phyloP scores from a whole-genome alignment of 1,140 invertebrate species.

The Euura lappo region DNA sequence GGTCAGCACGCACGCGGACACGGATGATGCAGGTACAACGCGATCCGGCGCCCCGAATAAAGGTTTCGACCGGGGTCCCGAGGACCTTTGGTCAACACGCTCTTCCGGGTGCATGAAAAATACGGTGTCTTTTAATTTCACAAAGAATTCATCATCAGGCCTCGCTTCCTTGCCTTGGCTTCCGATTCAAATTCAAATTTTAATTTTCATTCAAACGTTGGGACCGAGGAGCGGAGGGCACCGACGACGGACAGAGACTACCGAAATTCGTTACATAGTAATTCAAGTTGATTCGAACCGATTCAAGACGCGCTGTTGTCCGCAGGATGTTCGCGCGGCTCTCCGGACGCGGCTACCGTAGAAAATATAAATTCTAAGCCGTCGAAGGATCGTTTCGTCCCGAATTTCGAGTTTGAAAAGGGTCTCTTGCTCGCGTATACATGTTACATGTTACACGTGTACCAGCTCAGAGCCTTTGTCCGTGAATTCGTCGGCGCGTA shows the following conservation, averaged over 20 bases:
- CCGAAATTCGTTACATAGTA: neutral
- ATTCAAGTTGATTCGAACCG: neutral
- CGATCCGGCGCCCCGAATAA: neutral
- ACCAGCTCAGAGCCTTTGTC: neutral
- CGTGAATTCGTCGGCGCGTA: neutral
- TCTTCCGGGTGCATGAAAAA: neutral
- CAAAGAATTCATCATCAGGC: constrained; percentile 22
- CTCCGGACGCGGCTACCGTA: neutral
- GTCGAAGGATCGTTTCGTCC: neutral
- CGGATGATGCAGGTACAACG: constrained; percentile 17
- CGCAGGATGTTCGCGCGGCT: neutral
- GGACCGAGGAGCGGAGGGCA: neutral
- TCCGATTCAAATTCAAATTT: constrained; percentile 28
- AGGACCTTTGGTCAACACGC: constrained; percentile 12
- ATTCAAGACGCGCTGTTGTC: neutral
- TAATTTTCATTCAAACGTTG: neutral
- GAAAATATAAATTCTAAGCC: neutral
- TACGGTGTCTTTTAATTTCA: constrained; percentile 25
- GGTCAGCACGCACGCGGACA: constrained; percentile 18
- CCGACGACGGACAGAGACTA: neutral
- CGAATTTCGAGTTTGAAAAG: neutral
- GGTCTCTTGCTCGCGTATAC: neutral
- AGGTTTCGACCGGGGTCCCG: neutral
- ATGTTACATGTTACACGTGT: neutral
- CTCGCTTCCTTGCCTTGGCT: constrained; percentile 12